phyloP scores from a whole-genome alignment of 2,113 vertebrate species.

The Limnothrissa miodon region DNA sequence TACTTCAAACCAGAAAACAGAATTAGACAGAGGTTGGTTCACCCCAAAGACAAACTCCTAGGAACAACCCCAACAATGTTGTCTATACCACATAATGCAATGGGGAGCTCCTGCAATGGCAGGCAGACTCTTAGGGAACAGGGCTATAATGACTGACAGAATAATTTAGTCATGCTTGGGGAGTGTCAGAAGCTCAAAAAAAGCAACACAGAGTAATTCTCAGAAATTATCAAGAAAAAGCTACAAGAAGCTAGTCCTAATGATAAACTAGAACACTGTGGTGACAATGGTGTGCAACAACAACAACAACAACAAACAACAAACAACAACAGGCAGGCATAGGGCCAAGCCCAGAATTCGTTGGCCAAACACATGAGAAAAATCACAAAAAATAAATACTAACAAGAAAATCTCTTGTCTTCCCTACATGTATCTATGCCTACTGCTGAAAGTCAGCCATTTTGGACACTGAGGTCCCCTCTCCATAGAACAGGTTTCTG shows the following conservation, averaged over 20 bases:
- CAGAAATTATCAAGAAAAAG: neutral
- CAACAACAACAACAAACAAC: too few relatives aligned
- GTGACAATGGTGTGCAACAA: neutral
- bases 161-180: neutral
- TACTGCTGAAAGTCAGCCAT: neutral
- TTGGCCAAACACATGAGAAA: neutral
- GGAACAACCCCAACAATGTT: too few relatives aligned
- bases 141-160: neutral
- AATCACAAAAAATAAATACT: neutral
- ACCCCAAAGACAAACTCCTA: too few relatives aligned
- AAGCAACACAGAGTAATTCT: neutral
- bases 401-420: neutral
- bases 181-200: neutral
- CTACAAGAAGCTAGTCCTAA: neutral
- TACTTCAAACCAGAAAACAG: too few relatives aligned
- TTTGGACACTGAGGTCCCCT: neutral
- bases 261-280: neutral
- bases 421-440: neutral
- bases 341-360: neutral
- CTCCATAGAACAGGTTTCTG: neutral
- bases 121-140: neutral
- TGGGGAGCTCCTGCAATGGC: neutral
- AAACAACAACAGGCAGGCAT: neutral
- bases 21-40: too few relatives aligned
- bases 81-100: too few relatives aligned